Conservation (phyloP, 2,113 vertebrate species). For the Recurvirostra avosetta region DNA sequence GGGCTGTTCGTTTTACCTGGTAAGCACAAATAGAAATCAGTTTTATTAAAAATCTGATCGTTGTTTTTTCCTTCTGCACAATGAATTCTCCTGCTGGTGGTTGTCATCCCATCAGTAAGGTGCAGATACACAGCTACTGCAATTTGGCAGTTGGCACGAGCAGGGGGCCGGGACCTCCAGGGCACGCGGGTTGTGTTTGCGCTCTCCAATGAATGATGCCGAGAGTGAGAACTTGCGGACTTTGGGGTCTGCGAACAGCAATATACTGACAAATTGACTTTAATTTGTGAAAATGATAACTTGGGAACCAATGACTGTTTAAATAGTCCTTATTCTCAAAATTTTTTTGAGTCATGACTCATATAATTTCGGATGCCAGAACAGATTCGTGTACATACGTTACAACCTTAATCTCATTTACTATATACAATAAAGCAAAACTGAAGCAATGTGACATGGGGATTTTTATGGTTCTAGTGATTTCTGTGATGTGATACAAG, state of each 20-base stretch:
- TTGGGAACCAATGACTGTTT: neutral
- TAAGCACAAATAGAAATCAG: neutral
- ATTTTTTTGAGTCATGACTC: neutral
- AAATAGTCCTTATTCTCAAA: neutral
- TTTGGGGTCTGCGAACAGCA: neutral
- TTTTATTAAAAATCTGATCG: neutral
- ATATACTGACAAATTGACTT: neutral
- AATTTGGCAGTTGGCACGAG: neutral
- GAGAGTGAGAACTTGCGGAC: neutral
- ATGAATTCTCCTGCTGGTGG: accelerated
- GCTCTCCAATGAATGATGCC: neutral
- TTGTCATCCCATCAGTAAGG: neutral
- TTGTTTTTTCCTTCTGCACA: neutral
- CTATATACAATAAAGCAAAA: neutral
- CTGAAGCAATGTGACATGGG: accelerated
- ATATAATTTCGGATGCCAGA: neutral
- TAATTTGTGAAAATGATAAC: neutral
- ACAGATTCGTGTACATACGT: accelerated
- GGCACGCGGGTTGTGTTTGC: accelerated
- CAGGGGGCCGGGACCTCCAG: neutral
- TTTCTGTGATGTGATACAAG: neutral
- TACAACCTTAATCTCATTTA: neutral
- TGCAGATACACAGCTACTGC: neutral
- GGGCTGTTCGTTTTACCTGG: neutral
- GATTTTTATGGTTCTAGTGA: neutral